Evolutionary conservation across 2,888 invertebrate species (phyloP).

Genomic region (Scaptomyza polygonia): DNA sequence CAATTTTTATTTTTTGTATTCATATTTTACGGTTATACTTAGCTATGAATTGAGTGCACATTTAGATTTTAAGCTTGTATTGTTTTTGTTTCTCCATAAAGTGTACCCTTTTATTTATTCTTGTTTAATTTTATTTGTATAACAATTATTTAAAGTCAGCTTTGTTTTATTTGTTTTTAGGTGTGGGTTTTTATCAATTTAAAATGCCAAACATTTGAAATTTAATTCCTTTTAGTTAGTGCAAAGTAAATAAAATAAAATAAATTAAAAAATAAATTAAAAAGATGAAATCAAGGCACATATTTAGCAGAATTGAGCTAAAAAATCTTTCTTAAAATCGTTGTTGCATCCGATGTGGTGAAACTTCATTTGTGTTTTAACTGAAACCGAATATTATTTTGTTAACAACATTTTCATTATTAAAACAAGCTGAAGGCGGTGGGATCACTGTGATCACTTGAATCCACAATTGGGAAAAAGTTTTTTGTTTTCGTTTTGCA

Average conservation of each 20-base stretch:
- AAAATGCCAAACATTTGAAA: slow-evolving; percentile 42
- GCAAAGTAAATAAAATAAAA: slow-evolving; percentile 46
- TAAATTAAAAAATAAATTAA: not conserved
- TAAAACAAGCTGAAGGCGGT: slow-evolving; percentile 73
- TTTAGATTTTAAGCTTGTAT: slow-evolving; percentile 23
- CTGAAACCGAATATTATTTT: slow-evolving; percentile 64
- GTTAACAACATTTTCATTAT: slow-evolving; percentile 37
- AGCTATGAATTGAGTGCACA: slow-evolving; percentile 53
- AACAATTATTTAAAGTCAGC: slow-evolving; percentile 38
- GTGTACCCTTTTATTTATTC: slow-evolving; percentile 5
- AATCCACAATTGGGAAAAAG: slow-evolving; percentile 36
- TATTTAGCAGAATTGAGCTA: not conserved
- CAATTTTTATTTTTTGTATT: slow-evolving; percentile 38
- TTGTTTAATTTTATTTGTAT: slow-evolving; percentile 46
- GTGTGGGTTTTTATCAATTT: slow-evolving; percentile 16
- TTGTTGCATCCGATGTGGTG: slow-evolving; percentile 60
- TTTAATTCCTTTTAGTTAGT: slow-evolving; percentile 37
- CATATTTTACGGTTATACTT: slow-evolving; percentile 44
- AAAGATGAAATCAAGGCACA: not conserved
- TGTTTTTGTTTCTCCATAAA: not conserved
- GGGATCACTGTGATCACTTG: slow-evolving; percentile 67
- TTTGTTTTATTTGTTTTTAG: slow-evolving; percentile 24
- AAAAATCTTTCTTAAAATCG: slow-evolving; percentile 6
- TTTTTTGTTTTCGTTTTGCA: not conserved
- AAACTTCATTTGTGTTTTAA: slow-evolving; percentile 54